Conservation (phyloP, 1,140 invertebrate genomes). For the Camponotus floridanus region DNA sequence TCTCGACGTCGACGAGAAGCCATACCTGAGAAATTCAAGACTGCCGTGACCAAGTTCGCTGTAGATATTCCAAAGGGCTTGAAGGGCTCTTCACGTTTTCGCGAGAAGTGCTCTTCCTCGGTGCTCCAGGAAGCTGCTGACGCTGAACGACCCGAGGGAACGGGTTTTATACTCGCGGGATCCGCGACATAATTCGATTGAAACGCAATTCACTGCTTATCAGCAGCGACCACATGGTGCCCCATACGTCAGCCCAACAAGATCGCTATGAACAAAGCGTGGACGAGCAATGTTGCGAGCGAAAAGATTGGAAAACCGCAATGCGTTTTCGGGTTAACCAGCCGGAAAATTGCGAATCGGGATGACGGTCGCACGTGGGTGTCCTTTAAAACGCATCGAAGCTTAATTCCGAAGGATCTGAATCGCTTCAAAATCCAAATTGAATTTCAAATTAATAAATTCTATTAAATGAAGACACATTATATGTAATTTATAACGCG, state of each 20-base stretch:
- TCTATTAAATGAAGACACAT: not conserved
- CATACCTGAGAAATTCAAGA: conserved; percentile 23
- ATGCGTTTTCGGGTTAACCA: conserved; percentile 68
- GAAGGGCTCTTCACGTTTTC: not conserved
- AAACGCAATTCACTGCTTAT: conserved; percentile 84
- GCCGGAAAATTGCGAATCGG: conserved; percentile 70
- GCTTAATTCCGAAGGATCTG: conserved; percentile 18
- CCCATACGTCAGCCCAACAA: conserved; percentile 70
- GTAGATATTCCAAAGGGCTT: not conserved
- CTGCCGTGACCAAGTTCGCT: not conserved
- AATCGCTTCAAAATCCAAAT: not conserved
- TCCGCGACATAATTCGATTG: conserved; percentile 80
- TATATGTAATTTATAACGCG: not conserved
- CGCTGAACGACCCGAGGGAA: conserved; percentile 49
- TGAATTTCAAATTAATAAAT: not conserved
- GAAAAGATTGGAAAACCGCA: conserved; percentile 64
- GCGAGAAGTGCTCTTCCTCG: conserved; percentile 48
- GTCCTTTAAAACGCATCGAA: conserved; percentile 31
- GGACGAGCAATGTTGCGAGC: conserved; percentile 38
- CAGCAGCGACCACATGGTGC: conserved; percentile 83
- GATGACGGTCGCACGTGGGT: conserved; percentile 39
- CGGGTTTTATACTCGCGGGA: conserved; percentile 79
- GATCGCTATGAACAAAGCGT: conserved; percentile 69
- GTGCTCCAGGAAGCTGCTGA: conserved; percentile 74
- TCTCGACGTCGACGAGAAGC: not conserved